Conservation (phyloP, 2,888 invertebrate genomes). For the Ramazzottius varieornatus region DNA sequence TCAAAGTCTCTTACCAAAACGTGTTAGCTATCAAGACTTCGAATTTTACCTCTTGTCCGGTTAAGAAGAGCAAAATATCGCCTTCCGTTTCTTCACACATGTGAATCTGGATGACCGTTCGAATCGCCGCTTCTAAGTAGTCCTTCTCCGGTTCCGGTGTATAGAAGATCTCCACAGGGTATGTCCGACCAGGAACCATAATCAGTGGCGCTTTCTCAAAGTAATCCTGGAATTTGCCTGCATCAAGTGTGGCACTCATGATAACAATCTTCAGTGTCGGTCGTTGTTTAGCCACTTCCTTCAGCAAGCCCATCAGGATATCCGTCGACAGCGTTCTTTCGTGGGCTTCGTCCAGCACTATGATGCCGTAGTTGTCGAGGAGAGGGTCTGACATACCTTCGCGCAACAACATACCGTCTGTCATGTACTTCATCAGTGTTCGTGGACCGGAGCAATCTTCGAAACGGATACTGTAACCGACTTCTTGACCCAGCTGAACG, state of each 20-base stretch:
- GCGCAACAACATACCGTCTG: conserved; percentile 94
- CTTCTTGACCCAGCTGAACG: conserved; percentile 62
- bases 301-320: conserved; percentile 89
- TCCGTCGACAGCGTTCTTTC: conserved; percentile 94
- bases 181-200: conserved; percentile 87
- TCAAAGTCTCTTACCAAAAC: background rate
- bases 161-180: conserved; percentile 91
- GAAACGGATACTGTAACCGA: conserved; percentile 89
- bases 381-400: conserved; percentile 99
- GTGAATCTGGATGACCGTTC: conserved; percentile 89
- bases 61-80: conserved; percentile 69
- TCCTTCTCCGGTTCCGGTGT: conserved; percentile 94
- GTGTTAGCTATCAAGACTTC: background rate
- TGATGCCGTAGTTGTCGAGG: conserved; percentile 78
- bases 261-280: conserved; percentile 80
- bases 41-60: conserved; percentile 34
- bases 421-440: conserved; percentile 92
- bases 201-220: conserved; percentile 61
- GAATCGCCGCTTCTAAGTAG: conserved; percentile 88
- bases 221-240: conserved; percentile 65
- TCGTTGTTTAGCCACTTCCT: conserved; percentile 80
- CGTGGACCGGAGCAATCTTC: conserved; percentile 88
- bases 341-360: conserved; percentile 90
- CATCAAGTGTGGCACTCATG: conserved; percentile 96
- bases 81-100: conserved; percentile 77